Percentiles rank a stretch among this genome's conserved stretches.
Evolutionary conservation across 2,888 invertebrate genomes (phyloP).

Genomic region (Stramonita haemastoma): DNA sequence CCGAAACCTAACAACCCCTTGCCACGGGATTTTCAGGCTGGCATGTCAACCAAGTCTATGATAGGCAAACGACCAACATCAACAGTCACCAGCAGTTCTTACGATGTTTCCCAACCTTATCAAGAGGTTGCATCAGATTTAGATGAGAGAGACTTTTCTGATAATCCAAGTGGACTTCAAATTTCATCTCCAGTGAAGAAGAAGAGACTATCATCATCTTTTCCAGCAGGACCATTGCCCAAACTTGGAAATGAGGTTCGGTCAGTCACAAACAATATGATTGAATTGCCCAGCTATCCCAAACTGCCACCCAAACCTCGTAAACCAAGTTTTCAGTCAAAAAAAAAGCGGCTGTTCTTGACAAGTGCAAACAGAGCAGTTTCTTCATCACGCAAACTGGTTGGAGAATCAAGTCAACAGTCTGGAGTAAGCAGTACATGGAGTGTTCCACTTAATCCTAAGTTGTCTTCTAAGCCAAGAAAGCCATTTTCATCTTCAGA

Average conservation of each 20-base stretch:
- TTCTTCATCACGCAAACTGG: background rate
- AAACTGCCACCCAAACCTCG: conserved; percentile 34
- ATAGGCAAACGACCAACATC: background rate
- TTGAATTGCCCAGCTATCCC: background rate
- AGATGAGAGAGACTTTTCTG: background rate
- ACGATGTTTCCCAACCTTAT: background rate
- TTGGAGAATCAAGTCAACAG: background rate
- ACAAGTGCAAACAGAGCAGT: background rate
- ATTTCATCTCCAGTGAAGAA: background rate
- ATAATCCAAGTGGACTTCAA: background rate
- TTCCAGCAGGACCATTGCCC: background rate
- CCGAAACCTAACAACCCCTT: background rate
- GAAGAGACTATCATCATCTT: background rate
- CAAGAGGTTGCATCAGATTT: background rate
- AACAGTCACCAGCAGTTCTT: background rate
- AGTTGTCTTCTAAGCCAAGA: background rate
- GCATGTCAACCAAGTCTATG: background rate
- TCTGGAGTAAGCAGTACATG: background rate
- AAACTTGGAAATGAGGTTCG: background rate
- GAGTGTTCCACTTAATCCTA: background rate
- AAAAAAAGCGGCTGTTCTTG: background rate
- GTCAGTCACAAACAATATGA: background rate
- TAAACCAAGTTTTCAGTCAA: background rate
- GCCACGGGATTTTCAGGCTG: background rate
- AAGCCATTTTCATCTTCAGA: conserved; percentile 4